Conservation (phyloP, 1,140 invertebrate genomes). For the Ylistrum balloti region DNA sequence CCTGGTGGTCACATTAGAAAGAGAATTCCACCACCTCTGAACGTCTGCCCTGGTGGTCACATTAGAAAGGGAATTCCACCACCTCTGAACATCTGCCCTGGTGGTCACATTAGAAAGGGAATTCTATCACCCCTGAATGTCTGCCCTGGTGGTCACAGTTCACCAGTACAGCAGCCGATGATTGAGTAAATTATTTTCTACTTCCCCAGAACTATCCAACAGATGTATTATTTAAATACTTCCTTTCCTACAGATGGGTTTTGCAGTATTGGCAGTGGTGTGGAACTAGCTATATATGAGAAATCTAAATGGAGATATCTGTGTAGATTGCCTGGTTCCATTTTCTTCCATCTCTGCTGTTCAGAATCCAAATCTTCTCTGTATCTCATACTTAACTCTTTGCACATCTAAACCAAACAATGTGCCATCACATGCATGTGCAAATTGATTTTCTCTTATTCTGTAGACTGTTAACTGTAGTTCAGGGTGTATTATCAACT, state of each 20-base stretch:
- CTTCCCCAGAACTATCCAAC: not conserved
- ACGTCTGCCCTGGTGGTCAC: no score
- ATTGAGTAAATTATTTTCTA: not conserved
- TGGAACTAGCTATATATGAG: not conserved
- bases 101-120: no score
- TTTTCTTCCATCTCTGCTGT: not conserved
- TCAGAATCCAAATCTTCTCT: no score
- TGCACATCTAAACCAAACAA: slow-evolving; percentile 38
- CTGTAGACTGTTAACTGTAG: not conserved
- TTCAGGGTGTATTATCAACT: not conserved
- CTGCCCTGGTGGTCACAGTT: not conserved
- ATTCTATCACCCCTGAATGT: no score
- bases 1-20: no score
- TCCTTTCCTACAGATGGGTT: slow-evolving; percentile 30
- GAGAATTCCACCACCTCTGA: no score
- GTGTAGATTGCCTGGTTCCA: not conserved
- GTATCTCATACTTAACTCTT: not conserved
- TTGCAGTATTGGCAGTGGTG: slow-evolving; percentile 32
- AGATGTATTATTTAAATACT: slow-evolving; percentile 40
- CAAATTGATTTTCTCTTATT: not conserved
- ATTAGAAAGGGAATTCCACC: no score
- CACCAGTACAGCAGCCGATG: not conserved
- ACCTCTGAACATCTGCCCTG: no score
- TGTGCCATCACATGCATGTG: not conserved
- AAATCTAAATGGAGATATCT: not conserved